Conservation (phyloP, 1,140 invertebrate species). For the Trichomalopsis sarcophagae region DNA sequence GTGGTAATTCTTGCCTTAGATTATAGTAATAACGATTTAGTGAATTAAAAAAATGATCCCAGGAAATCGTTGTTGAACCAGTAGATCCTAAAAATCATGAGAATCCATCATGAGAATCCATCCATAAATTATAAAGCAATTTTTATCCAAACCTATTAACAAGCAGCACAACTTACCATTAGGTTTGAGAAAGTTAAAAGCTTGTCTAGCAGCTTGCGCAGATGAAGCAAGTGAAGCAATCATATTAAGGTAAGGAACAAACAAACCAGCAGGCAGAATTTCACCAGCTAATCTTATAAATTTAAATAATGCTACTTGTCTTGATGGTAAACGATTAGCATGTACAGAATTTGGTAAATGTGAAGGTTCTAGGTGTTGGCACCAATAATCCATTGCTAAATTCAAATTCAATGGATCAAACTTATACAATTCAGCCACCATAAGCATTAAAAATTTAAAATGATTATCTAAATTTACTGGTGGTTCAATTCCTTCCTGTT, state of each 20-base stretch:
- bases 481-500: slow-evolving; percentile 87
- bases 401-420: slow-evolving; percentile 84
- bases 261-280: slow-evolving; percentile 88
- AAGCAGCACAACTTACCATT: slow-evolving; percentile 71
- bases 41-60: slow-evolving; percentile 93
- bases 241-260: slow-evolving; percentile 92
- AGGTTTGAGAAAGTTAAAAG: slow-evolving; percentile 90
- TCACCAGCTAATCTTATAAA: slow-evolving; percentile 93
- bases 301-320: slow-evolving; percentile 90
- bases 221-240: slow-evolving; percentile 87
- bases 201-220: slow-evolving; percentile 83
- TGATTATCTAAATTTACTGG: slow-evolving; percentile 85
- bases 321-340: slow-evolving; percentile 71
- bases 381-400: slow-evolving; percentile 90
- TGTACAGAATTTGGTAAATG: slow-evolving; percentile 66
- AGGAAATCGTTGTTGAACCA: slow-evolving; percentile 79
- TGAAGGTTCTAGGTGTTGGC: slow-evolving; percentile 70
- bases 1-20: slow-evolving; percentile 81
- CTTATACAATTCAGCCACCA: slow-evolving; percentile 86
- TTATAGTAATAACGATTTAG: slow-evolving; percentile 85
- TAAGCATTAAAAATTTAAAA: slow-evolving; percentile 88
- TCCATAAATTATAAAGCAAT: slow-evolving; percentile 30
- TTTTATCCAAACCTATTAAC: neutral
- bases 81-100: slow-evolving; percentile 65
- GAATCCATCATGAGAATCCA: slow-evolving; percentile 11